Conservation (phyloP, 2,113 vertebrate genomes). For the Pelobates fuscus region DNA sequence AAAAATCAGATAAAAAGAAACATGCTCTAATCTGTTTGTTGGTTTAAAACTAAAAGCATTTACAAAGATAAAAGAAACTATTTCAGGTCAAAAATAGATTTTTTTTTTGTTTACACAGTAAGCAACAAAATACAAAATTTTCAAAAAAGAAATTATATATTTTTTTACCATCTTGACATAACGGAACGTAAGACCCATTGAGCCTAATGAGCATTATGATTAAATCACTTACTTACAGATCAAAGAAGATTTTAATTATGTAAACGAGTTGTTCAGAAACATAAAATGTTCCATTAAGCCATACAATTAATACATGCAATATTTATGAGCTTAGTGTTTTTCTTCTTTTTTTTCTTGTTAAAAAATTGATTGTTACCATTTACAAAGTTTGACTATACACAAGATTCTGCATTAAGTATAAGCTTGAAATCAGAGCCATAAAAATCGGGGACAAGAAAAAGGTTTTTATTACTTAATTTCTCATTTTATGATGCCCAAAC, state of each 20-base stretch:
- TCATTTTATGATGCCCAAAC: slow-evolving; percentile 58
- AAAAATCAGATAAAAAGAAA: slow-evolving; percentile 58
- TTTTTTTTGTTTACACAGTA: slow-evolving; percentile 61
- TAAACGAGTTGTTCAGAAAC: slow-evolving; percentile 71
- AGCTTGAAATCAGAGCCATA: slow-evolving; percentile 59
- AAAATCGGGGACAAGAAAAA: slow-evolving; percentile 63
- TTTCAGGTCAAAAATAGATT: slow-evolving; percentile 39
- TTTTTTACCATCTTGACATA: slow-evolving; percentile 69
- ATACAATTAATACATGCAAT: slow-evolving; percentile 71
- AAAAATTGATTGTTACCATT: slow-evolving; percentile 68
- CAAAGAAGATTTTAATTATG: slow-evolving; percentile 79
- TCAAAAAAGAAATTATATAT: neutral
- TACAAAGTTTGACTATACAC: slow-evolving; percentile 60
- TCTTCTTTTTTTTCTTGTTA: slow-evolving; percentile 61
- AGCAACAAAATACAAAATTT: slow-evolving; percentile 54
- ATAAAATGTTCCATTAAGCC: slow-evolving; percentile 74
- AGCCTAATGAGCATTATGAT: slow-evolving; percentile 74
- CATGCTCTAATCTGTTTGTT: slow-evolving; percentile 61
- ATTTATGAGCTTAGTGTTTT: slow-evolving; percentile 68
- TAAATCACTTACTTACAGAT: slow-evolving; percentile 75
- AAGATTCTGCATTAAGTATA: slow-evolving; percentile 55
- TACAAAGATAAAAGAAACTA: slow-evolving; percentile 61
- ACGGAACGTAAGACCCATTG: slow-evolving; percentile 71
- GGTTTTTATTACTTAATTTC: slow-evolving; percentile 66
- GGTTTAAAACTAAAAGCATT: slow-evolving; percentile 59